Conservation (phyloP, 2,888 invertebrate genomes). For the Ptychoptera contaminata region DNA sequence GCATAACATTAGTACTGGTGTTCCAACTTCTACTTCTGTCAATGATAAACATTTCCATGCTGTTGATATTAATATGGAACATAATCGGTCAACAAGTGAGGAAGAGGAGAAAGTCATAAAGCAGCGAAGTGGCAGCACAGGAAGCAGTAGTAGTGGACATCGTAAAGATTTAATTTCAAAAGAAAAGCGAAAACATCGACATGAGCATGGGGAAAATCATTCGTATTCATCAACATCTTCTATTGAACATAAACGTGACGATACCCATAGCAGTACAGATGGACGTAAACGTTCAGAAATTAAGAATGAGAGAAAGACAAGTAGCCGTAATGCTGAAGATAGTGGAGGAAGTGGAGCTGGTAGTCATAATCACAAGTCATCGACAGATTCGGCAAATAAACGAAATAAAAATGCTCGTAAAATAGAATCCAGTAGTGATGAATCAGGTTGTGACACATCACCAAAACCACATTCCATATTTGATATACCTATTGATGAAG, state of each 20-base stretch:
- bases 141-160: too few relatives aligned
- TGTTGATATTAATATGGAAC: too few relatives aligned
- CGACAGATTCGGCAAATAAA: not conserved
- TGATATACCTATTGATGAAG: conserved; percentile 68
- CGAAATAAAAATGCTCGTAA: conserved; percentile 20
- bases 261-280: conserved; percentile 5
- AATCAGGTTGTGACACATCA: conserved; percentile 62
- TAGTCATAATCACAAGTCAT: conserved; percentile 2
- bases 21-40: too few relatives aligned
- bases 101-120: too few relatives aligned
- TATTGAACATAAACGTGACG: conserved; percentile 1
- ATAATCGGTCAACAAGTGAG: too few relatives aligned
- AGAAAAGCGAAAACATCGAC: too few relatives aligned
- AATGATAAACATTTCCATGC: too few relatives aligned
- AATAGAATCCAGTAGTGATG: conserved; percentile 39
- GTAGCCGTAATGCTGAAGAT: conserved; percentile 5
- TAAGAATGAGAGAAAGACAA: conserved; percentile 20
- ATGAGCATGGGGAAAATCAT: too few relatives aligned
- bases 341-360: not conserved
- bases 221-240: too few relatives aligned
- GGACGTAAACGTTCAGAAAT: not conserved
- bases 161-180: too few relatives aligned
- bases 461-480: conserved; percentile 69
- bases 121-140: too few relatives aligned
- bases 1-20: too few relatives aligned